phyloP scores from a whole-genome alignment of 64 coral and sea anemone genomes.

The Stylophora pistillata region DNA sequence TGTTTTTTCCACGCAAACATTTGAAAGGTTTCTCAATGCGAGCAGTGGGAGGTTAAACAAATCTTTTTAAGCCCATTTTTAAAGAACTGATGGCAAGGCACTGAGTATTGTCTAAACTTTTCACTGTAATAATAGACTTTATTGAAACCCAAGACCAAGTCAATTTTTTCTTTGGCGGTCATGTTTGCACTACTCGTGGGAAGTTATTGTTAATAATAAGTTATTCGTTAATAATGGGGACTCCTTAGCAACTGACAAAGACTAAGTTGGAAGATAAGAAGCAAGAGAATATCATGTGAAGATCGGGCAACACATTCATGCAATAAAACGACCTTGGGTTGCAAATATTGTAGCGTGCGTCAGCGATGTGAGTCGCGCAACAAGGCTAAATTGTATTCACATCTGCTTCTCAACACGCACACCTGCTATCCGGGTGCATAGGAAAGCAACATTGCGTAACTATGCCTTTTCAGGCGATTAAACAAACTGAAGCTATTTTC shows the following conservation, averaged over 20 bases:
- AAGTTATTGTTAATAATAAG: background rate
- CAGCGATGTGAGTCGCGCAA: background rate
- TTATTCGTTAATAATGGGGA: background rate
- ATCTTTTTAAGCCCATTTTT: background rate
- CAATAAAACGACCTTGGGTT: background rate
- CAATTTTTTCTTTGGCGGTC: background rate
- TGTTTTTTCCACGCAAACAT: no score
- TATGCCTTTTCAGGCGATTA: background rate
- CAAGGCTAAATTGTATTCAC: background rate
- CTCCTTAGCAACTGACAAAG: background rate
- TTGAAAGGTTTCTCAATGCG: background rate
- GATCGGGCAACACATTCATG: background rate
- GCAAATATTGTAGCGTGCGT: background rate
- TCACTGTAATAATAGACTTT: background rate
- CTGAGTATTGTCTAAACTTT: background rate
- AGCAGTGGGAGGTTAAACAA: background rate
- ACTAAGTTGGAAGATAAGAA: background rate
- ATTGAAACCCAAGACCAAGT: no score
- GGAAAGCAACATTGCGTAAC: background rate
- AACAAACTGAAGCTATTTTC: background rate
- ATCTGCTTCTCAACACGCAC: background rate
- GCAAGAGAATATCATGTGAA: background rate
- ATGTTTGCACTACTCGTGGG: background rate
- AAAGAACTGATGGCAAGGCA: background rate
- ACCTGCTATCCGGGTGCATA: background rate